These are phyloP conservation scores for Smittia aterrima DNA, from an alignment of 2,888 invertebrate species.

Conservation along the genomic window DNA sequence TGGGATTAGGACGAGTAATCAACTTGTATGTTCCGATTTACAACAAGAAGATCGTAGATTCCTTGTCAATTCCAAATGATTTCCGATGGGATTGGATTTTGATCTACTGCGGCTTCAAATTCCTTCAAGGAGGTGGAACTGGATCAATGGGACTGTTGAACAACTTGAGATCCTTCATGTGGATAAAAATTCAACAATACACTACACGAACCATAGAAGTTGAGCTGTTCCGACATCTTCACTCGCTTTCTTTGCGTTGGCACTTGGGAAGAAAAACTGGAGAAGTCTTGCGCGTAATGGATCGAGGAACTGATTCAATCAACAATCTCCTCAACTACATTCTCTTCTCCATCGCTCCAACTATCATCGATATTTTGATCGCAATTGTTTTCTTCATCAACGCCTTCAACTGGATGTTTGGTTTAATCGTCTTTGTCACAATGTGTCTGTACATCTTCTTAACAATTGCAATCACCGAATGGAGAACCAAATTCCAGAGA, in stretches of 20 bases:
- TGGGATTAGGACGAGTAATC: conserved; percentile 76
- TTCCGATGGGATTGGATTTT: conserved; percentile 91
- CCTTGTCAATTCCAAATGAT: conserved; percentile 60
- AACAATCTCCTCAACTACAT: conserved; percentile 90
- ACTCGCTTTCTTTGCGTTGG: conserved; percentile 89
- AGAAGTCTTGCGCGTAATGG: conserved; percentile 94
- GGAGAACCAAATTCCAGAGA: conserved; percentile 93
- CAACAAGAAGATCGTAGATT: conserved; percentile 83
- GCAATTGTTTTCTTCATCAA: conserved; percentile 86
- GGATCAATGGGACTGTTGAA: conserved; percentile 91
- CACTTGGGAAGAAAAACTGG: conserved; percentile 94
- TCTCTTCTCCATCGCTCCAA: conserved; percentile 89
- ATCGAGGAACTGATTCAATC: conserved; percentile 94
- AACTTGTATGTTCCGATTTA: conserved; percentile 93
- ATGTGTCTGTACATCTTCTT: conserved; percentile 88
- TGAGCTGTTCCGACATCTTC: conserved; percentile 82
- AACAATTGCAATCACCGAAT: conserved; percentile 91
- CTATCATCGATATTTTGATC: conserved; percentile 86
- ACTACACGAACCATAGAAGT: conserved; percentile 91
- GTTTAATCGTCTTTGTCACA: conserved; percentile 88
- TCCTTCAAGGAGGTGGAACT: conserved; percentile 92
- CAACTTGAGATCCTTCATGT: conserved; percentile 85
- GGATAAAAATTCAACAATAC: conserved; percentile 95
- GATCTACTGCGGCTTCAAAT: conserved; percentile 75
- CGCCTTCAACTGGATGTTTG: conserved; percentile 91